Percentiles rank a stretch among this genome's conserved stretches.
phyloP scores from a whole-genome alignment of 2,797 vertebrate species.

The Argentina silus region DNA sequence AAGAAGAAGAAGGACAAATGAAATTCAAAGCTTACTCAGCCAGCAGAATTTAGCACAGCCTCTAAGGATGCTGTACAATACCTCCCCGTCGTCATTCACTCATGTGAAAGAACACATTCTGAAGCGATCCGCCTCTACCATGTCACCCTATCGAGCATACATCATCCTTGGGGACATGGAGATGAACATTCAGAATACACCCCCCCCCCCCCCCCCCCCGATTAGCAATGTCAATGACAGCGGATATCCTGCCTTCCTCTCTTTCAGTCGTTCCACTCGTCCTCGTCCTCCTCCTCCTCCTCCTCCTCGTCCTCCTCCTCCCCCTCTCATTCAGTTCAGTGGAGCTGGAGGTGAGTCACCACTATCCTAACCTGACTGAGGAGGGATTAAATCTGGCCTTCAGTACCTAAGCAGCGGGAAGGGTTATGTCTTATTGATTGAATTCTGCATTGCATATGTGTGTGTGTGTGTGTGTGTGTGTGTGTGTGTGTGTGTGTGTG shows the following conservation, averaged over 20 bases:
- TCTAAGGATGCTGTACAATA: neutral
- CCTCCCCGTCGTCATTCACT: neutral
- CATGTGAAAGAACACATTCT: neutral
- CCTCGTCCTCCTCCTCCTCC: neutral
- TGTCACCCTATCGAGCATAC: neutral
- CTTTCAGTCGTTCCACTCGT: neutral
- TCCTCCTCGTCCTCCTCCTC: neutral
- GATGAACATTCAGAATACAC: too few species aligned
- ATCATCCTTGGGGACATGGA: too few species aligned
- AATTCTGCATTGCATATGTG: neutral
- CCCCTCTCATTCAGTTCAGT: neutral
- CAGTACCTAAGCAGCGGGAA: neutral
- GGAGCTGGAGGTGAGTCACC: neutral
- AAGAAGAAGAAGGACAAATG: neutral
- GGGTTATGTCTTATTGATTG: neutral
- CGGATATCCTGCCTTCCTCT: neutral
- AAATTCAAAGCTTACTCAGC: neutral
- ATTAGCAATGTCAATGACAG: neutral
- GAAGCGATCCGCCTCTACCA: neutral
- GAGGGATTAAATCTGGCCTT: neutral
- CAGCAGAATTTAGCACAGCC: neutral
- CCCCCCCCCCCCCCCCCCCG: too few species aligned
- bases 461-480: conserved; percentile 18
- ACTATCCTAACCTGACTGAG: neutral
- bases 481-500: conserved; percentile 28